Evolutionary conservation across 1,140 invertebrate species (phyloP), one percentile per base, ranked within the genome.

Genomic region (Pomacea maculata): DNA sequence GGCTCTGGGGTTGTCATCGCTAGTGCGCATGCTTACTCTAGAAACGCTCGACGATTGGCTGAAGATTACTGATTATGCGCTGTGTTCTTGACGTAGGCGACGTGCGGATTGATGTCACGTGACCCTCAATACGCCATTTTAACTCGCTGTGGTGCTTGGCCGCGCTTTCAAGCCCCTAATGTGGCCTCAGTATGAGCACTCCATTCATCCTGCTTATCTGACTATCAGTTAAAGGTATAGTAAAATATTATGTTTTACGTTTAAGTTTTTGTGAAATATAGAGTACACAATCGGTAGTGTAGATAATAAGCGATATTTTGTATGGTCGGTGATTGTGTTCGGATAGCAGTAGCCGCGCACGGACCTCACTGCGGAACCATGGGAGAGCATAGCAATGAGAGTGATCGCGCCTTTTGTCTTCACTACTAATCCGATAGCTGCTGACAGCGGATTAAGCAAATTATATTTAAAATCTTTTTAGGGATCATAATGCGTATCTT

Each of bases 351-450:
- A 61, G 57, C 57, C 57, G 57, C 57, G 57, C 57, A 61, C 57
- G 57, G 57, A 61, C 57, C 57, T 61, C 57, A 61, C 57, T 61
- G 57, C 57, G 57, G 57, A 61, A 61, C 57, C 57, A 61, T 61
- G 57, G 67, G 67, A 34, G 29, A 70, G 21, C 21, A 34, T 34
- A 70, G 67, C 67, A n/a, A 34, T 34, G n/a, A 78, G 77, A 78
- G 77, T 78, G 77, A 78, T 78, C 77, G 34, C 77, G 77, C 77
- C 77, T 78, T 78, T 78, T 70, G 77, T 78, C 67, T 77, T 65
- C 57, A 61, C 57, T 11, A 61, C 57, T 11, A 61, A 17, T 61
- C 15, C 15, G 11, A 17, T 61, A 61, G 57, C 3, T 61, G 57
- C 57, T 61, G 57, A 61, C 11, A 61, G 57, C 57, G 57, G 57